Conservation (phyloP, 2,888 invertebrate genomes). For the Drosophila algonquin region DNA sequence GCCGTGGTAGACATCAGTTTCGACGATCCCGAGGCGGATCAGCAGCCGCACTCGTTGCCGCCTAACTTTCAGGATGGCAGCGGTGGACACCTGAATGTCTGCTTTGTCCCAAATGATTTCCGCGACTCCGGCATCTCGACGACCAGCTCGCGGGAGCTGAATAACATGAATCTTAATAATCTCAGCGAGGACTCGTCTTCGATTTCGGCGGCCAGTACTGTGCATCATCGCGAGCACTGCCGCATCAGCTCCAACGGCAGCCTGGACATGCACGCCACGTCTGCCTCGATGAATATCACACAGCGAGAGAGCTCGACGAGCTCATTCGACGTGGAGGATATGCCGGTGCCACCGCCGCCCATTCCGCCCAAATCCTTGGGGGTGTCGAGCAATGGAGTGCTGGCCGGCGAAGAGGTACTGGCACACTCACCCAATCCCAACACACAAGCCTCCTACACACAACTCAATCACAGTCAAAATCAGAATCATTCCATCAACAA, state of each 20-base stretch:
- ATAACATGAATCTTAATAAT: slow-evolving; percentile 78
- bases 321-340: slow-evolving; percentile 82
- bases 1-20: slow-evolving; percentile 85
- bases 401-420: slow-evolving; percentile 52
- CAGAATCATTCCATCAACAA: slow-evolving; percentile 70
- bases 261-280: slow-evolving; percentile 53
- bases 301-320: slow-evolving; percentile 79
- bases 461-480: slow-evolving; percentile 53
- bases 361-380: slow-evolving; percentile 83
- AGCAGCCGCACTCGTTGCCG: slow-evolving; percentile 72
- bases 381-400: slow-evolving; percentile 51
- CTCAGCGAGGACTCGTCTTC: slow-evolving; percentile 79
- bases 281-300: slow-evolving; percentile 71
- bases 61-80: slow-evolving; percentile 71
- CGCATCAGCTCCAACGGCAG: slow-evolving; percentile 76
- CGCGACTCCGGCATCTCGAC: slow-evolving; percentile 84
- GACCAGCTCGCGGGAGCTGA: slow-evolving; percentile 82
- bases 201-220: slow-evolving; percentile 71
- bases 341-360: slow-evolving; percentile 83
- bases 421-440: slow-evolving; percentile 57
- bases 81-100: slow-evolving; percentile 72
- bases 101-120: slow-evolving; percentile 82
- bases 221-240: slow-evolving; percentile 80
- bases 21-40: slow-evolving; percentile 84
- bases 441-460: slow-evolving; percentile 38